Base-by-base conservation (phyloP, 2,888 invertebrate species). In the Nebria salina region DNA sequence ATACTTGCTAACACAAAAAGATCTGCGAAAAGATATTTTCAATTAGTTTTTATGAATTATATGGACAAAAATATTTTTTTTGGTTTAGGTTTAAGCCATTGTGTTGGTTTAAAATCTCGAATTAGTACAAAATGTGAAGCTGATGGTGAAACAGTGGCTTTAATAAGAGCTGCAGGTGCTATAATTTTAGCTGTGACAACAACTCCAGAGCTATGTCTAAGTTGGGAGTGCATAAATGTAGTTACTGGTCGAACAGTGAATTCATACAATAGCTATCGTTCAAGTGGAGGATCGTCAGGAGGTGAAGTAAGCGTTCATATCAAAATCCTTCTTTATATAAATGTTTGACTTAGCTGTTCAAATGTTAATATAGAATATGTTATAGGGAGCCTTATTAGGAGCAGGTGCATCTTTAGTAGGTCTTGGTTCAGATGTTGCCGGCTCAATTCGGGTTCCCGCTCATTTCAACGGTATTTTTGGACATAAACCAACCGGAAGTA, bases 401-500 rank as follows among this genome's bases (percentile, higher is more conserved):
- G 89, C 94, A 77, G 96, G 94, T 11, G 96, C 95, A 15, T 93
- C 95, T 0, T 88, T 95, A 0, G 91, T 96, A 85, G 95, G 96
- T 82, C 89, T 97, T 83, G 94, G 95, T 3, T 96, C 96, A 0
- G 97, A 97, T 88, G 93, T 97, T 84, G 96, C 94, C 8, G 97
- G 97, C 75, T 96, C 96, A 76, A 96, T 97, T 84, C 91, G 97
- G 41, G 90, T 97, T 86, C 97, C 97, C 0, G 92, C 94, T n/a
- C 92, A 94, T 83, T 96, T 94, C 88, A 95, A 94, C 89, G 97
- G 97, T 0, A 90, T 97, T 65, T 97, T 95, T 88, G 97, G 97
- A 0, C 96, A 97, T 88, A 97, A 97, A 86, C 94, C 96, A 2
- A 94, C 95, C 68, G 91, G 93, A 4, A 92, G 95, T 92, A 87